phyloP scores from a whole-genome alignment of 2,113 vertebrate genomes.

The Heterotilapia buettikoferi region DNA sequence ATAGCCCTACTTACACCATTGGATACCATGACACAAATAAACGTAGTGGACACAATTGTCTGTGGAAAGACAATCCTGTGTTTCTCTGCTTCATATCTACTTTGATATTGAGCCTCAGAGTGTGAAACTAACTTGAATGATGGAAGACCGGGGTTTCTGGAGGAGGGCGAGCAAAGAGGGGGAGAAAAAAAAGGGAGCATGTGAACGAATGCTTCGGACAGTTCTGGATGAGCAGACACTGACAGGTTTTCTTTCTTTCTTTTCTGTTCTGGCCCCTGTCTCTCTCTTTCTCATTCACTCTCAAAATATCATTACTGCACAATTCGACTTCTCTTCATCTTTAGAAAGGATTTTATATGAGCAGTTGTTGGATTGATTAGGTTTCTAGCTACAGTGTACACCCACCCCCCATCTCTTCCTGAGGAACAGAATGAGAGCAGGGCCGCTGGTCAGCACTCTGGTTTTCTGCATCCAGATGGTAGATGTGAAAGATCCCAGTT shows the following conservation, averaged over 20 bases:
- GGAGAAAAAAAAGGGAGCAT: not conserved
- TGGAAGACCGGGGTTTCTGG: slow-evolving; percentile 15
- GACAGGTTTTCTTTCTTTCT: slow-evolving; percentile 18
- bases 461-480: slow-evolving; percentile 65
- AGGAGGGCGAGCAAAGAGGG: not conserved
- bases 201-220: slow-evolving; percentile 30
- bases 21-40: slow-evolving; percentile 40
- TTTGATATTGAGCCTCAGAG: slow-evolving; percentile 46
- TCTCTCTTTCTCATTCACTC: not conserved
- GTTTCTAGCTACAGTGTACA: slow-evolving; percentile 1
- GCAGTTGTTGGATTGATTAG: slow-evolving; percentile 21
- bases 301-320: slow-evolving; percentile 18
- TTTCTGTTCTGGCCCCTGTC: not conserved
- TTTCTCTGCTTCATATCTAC: slow-evolving; percentile 58
- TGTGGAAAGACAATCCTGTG: slow-evolving; percentile 31
- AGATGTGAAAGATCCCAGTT: slow-evolving; percentile 68
- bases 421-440: slow-evolving; percentile 58
- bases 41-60: slow-evolving; percentile 39
- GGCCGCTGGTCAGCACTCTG: slow-evolving; percentile 67
- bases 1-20: not conserved
- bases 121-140: slow-evolving; percentile 58
- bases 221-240: slow-evolving; percentile 45
- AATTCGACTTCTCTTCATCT: not conserved
- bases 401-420: slow-evolving; percentile 15
- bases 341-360: slow-evolving; percentile 2